Base-by-base conservation (phyloP, 2,888 invertebrate genomes). In the Elegia similella region DNA sequence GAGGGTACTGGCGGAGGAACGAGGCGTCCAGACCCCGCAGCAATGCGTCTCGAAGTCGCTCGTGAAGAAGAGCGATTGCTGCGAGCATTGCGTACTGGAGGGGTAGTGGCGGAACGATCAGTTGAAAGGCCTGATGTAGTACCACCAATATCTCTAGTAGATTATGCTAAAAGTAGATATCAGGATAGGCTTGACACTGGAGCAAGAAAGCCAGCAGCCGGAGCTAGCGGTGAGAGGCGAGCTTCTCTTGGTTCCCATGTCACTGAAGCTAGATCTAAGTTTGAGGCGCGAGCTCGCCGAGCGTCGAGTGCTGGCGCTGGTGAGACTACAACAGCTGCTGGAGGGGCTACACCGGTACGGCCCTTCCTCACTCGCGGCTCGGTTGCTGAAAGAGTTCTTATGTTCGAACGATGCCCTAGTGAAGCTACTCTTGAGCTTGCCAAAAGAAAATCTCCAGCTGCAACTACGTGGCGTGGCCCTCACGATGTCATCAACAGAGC, bases 331-430 rank as follows among this genome's bases (percentile, higher is more conserved):
- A 75, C 88, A 57, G 76, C 66, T 10, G 62, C 79, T 10, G 47
- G 42, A 38, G 88, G 84, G 42, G 75, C 80, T 29, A 76, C 84
- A 54, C 96, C 97, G 6, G 95, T 97, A 58, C 92, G 96, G 54
- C 97, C 97, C 13, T 97, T 97, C 84, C 92, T 97, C 56, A 97
- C 97, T 44, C 93, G 97, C 60, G 98, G 97, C 23, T 97, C 97
- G 6, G 98, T 98, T 2, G 97, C 97, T 23, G 98, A 98, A 78
- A 92, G 97, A 52, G 97, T 97, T 63, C 93, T 97, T 64, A 96
- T 97, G 86, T 98, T 98, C 80, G 98, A 98, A 85, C 95, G 96
- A 82, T 97, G 97, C 75, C 97, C 97, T 42, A 96, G 96, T 76
- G 96, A 95, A 78, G 88, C 95, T 60, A 89, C 95, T 52, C 80